Base-by-base conservation (phyloP, 2,797 vertebrate genomes). In the Amazonetta brasiliensis region DNA sequence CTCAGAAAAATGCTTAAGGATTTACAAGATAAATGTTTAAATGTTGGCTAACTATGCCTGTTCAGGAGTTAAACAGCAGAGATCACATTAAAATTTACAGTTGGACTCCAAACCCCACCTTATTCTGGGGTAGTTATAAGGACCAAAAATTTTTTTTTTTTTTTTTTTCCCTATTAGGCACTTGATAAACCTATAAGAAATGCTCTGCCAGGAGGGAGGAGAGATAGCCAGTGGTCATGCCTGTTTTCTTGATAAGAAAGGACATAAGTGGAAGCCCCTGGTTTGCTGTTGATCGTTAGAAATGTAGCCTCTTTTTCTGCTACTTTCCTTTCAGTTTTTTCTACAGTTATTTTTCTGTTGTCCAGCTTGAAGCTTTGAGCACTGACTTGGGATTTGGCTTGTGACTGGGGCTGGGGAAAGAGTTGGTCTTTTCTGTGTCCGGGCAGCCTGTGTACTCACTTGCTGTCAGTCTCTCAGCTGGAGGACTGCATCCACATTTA, bases 111-210 rank as follows among this genome's bases (percentile, higher is more conserved):
- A 87, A 23, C 8, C 41, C 30, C 7, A 16, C 13, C 2, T 69
- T 25, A n/a, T 9, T 16, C n/a, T 46, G 11, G 10, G 7, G 15
- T 78, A 43, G 21, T 22, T 46, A 33, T 30, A 52, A 28, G 35
- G 30, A 58, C n/a, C 4, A 15, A 16, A 28, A 28, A 12, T 64
- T 69, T 44, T 46, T 11, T 31, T 31, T 30, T 11, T 64, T 69
- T 48, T 15, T 16, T 15, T 31, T 39, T n/a, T n/a, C n/a, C n/a
- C 39, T 0, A 0, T 21, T 73, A 37, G 43, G 17, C 15, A 15
- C 17, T 39, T 31, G 9, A 6, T 48, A 8, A 9, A 30, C 39
- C 39, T 35, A 18, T 3, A 26, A 33, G 9, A 64, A 71, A 25
- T 12, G 16, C 21, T 31, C 18, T 33, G 17, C 18, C 25, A 39